These are phyloP conservation scores for Epinotia brunnichana DNA, from an alignment of 2,888 invertebrate species.

Conservation along the genomic window DNA sequence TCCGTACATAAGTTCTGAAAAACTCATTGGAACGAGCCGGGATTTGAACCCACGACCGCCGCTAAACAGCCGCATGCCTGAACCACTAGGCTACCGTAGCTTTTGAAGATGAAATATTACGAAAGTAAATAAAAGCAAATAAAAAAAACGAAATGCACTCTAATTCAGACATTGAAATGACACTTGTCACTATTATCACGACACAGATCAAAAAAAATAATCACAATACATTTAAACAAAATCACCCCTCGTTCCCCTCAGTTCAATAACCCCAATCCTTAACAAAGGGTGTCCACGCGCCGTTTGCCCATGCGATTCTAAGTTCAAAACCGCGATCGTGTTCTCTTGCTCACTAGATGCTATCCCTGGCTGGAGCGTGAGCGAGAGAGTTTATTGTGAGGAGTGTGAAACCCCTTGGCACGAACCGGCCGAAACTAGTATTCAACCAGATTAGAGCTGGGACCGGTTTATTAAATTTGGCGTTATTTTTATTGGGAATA, in stretches of 20 bases:
- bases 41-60: no score
- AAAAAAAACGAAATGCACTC: neutral
- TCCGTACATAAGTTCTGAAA: no score
- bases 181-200: slow-evolving; percentile 19
- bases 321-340: slow-evolving; percentile 44
- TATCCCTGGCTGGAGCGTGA: neutral
- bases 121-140: neutral
- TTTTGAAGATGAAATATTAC: no score
- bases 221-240: slow-evolving; percentile 50
- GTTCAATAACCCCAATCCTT: slow-evolving; percentile 58
- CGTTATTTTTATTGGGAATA: slow-evolving; percentile 18
- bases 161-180: slow-evolving; percentile 27
- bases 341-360: neutral
- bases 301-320: slow-evolving; percentile 48
- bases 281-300: slow-evolving; percentile 56
- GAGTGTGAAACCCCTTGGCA: slow-evolving; percentile 10
- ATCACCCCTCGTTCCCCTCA: slow-evolving; percentile 51
- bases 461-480: slow-evolving; percentile 30
- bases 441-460: slow-evolving; percentile 12
- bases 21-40: no score
- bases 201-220: slow-evolving; percentile 42
- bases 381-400: neutral
- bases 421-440: slow-evolving; percentile 32
- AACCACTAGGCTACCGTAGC: no score
- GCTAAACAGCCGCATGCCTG: no score